Base-by-base conservation (phyloP, 2,888 invertebrate species). In the Endotricha flammealis region DNA sequence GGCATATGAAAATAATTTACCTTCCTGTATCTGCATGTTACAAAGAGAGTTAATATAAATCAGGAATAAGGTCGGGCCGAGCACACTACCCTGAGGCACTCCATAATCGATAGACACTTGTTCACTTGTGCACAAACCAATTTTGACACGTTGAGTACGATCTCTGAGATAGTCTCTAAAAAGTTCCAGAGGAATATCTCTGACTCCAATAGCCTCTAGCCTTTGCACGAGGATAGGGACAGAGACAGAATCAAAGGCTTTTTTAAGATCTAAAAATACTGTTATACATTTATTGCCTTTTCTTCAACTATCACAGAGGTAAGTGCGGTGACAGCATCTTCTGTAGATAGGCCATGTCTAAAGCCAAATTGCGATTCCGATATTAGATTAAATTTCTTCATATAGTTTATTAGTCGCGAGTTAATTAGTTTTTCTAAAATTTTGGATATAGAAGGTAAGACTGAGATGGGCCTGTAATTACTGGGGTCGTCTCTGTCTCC, bases 401-500 rank as follows among this genome's bases (percentile, higher is more conserved):
- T 37, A 12, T 10, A 31, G 14, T 31, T 34, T 4, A 39, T 24
- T 2, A 29, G 6, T 13, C 33, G 33, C 16, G n/a, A n/a, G n/a
- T n/a, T n/a, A n/a, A n/a, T n/a, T n/a, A n/a, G n/a, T n/a, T n/a
- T n/a, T n/a, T 34, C 38, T 3, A 33, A 3, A 3, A 34, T 20
- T 38, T 38, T 38, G 9, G 38, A 34, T 0, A 38, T 9, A 1
- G 38, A 12, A 1, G 38, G 8, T 2, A 38, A 14, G 2, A 39
- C 13, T 6, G 32, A 29, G 8, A 39, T 38, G 3, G 38, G 41
- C 1, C 41, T 34, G 24, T 32, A 41, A n/a, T 41, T 41, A 8
- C 35, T 12, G 7, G 35, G 14, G 11, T 3, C 6, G 16, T 35
- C 25, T 23, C 9, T 42, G 3, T 11, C 14, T 5, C 41, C 41